Conservation (phyloP, 1,140 invertebrate species). For the Listronotus oregonensis region DNA sequence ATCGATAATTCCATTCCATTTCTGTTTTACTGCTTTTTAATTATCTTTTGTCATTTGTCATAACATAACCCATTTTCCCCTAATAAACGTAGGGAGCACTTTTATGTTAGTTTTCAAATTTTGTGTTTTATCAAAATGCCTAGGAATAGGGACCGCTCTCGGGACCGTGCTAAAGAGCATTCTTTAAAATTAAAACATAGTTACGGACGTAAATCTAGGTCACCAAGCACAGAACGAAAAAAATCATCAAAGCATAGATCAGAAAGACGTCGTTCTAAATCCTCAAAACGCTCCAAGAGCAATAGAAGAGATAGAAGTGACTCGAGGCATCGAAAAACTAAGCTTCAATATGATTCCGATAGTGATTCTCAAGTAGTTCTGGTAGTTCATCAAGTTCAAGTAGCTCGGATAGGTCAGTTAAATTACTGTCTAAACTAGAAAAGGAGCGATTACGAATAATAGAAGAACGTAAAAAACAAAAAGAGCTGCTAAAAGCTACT, state of each 20-base stretch:
- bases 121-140: constrained; percentile 1
- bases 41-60: no score
- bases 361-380: constrained; percentile 4
- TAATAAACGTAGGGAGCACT: not conserved
- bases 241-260: constrained; percentile 4
- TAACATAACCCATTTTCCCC: no score
- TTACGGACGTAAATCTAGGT: constrained; percentile 7
- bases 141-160: not conserved
- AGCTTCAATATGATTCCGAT: not conserved
- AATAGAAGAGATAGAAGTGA: not conserved
- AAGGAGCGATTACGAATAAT: constrained; percentile 69
- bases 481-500: constrained; percentile 83
- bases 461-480: constrained; percentile 72
- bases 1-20: no score
- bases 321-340: no score
- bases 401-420: constrained; percentile 60
- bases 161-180: not conserved
- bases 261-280: not conserved
- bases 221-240: not conserved
- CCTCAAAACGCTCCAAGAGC: not conserved
- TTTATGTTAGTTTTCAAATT: not conserved
- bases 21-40: no score
- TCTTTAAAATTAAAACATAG: constrained; percentile 8
- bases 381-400: not conserved
- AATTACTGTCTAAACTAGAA: constrained; percentile 73